phyloP scores from a whole-genome alignment of 2,797 vertebrate genomes.

The Notamacropus eugenii region DNA sequence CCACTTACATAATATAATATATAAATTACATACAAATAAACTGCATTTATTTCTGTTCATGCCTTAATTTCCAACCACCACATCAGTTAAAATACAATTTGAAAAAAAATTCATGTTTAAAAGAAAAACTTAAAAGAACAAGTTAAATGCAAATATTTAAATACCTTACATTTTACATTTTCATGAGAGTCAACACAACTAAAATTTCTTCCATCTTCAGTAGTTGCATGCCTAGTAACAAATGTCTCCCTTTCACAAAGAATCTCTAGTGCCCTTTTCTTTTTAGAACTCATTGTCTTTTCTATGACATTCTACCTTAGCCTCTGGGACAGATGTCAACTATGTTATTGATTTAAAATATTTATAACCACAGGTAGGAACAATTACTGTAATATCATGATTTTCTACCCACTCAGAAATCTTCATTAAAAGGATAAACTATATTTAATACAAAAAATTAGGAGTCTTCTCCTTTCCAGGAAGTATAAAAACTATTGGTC shows the following conservation, averaged over 20 bases:
- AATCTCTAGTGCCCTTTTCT: neutral
- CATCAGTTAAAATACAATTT: neutral
- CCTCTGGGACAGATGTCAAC: neutral
- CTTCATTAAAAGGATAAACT: neutral
- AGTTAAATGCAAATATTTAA: neutral
- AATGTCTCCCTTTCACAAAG: neutral
- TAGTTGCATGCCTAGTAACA: neutral
- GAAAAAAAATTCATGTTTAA: neutral
- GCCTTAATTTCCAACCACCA: neutral
- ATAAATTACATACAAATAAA: neutral
- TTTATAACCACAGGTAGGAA: neutral
- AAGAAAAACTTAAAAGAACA: neutral
- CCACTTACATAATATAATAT: neutral
- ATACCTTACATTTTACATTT: neutral
- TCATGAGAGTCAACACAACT: neutral
- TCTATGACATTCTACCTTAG: neutral
- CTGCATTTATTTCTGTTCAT: neutral
- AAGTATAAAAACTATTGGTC: neutral
- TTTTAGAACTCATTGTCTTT: neutral
- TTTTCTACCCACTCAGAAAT: neutral
- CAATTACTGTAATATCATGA: neutral
- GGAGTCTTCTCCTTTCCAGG: neutral
- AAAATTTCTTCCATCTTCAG: neutral
- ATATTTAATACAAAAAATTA: neutral
- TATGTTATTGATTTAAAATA: neutral